These are phyloP conservation scores for Lates japonicus DNA, from an alignment of 2,797 vertebrate genomes.

Conservation along the genomic window DNA sequence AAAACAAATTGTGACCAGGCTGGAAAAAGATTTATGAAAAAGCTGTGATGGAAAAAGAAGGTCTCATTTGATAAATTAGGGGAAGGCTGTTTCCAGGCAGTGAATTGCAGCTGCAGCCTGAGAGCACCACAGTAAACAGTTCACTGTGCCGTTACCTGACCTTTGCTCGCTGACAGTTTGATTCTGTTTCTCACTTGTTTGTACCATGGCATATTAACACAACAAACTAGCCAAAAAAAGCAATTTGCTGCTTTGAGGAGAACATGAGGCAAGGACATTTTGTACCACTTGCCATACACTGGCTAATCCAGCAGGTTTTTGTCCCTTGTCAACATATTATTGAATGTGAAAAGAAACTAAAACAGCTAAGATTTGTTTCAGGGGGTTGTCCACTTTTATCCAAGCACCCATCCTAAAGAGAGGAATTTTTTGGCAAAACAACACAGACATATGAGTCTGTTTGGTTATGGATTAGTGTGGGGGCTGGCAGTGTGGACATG, in stretches of 20 bases:
- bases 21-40: conserved; percentile 12
- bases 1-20: neutral
- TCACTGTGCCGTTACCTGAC: conserved; percentile 34
- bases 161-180: conserved; percentile 44
- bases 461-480: conserved; percentile 22
- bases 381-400: neutral
- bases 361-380: neutral
- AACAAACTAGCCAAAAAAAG: neutral
- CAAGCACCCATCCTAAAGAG: neutral
- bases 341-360: neutral
- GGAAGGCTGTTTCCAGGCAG: conserved; percentile 15
- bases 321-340: neutral
- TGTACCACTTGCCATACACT: neutral
- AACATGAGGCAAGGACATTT: neutral
- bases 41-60: neutral
- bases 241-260: neutral
- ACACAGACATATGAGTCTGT: neutral
- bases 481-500: neutral
- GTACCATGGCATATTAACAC: neutral
- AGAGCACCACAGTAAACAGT: conserved; percentile 14
- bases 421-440: neutral
- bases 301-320: neutral
- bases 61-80: neutral
- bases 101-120: neutral
- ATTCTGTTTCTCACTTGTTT: conserved; percentile 28